phyloP scores from a whole-genome alignment of 2,113 vertebrate species.

The Ophthalmotilapia sp. region DNA sequence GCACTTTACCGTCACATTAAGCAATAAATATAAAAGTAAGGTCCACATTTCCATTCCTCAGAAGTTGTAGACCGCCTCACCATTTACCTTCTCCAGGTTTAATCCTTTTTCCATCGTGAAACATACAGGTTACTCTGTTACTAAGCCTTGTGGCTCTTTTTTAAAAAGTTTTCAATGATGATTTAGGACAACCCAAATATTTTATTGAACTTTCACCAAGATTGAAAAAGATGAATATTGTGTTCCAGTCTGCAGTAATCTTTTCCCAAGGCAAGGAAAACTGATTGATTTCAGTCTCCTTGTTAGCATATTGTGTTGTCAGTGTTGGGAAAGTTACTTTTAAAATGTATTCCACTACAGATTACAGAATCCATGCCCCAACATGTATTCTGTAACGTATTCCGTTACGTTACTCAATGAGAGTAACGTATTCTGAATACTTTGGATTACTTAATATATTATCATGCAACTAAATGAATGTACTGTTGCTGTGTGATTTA shows the following conservation, averaged over 20 bases:
- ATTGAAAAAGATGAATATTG: not conserved
- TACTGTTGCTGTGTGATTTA: not conserved
- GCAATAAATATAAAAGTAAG: not conserved
- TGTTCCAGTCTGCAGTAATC: not conserved
- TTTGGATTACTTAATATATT: not conserved
- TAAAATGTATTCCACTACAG: not conserved
- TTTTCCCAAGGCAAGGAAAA: not conserved
- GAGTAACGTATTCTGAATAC: fast-evolving
- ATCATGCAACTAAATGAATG: not conserved
- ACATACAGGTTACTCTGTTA: not conserved
- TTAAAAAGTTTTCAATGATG: not conserved
- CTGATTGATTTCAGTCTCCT: not conserved
- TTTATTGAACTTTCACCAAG: not conserved
- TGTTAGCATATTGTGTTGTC: not conserved
- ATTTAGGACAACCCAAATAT: not conserved
- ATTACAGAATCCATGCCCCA: fast-evolving
- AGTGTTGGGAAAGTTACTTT: not conserved
- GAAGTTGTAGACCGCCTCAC: not conserved
- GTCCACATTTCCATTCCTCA: not conserved
- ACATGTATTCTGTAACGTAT: fast-evolving
- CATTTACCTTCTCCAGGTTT: not conserved
- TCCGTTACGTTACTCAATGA: not conserved
- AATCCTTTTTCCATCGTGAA: not conserved
- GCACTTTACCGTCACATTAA: not conserved
- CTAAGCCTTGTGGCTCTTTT: not conserved